phyloP scores from a whole-genome alignment of 2,888 invertebrate genomes.

The Epistrophella euchroma region DNA sequence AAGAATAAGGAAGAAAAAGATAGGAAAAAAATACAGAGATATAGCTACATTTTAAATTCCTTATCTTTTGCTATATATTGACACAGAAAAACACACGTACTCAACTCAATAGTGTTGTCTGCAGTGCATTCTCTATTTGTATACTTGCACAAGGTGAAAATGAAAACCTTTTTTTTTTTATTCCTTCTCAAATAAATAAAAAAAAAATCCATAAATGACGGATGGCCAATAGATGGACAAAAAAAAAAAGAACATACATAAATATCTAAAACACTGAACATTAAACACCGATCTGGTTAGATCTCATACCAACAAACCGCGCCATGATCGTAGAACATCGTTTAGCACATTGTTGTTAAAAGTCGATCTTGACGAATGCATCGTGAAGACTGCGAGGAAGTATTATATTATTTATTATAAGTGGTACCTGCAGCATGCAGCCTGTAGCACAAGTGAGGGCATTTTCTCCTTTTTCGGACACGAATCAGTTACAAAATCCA shows the following conservation, averaged over 20 bases:
- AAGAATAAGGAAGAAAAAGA: constrained; percentile 42
- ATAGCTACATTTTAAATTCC: constrained; percentile 12
- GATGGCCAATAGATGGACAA: constrained; percentile 28
- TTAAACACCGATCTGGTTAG: constrained; percentile 43
- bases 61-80: constrained; percentile 47
- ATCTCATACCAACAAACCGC: constrained; percentile 26
- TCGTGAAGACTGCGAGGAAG: constrained; percentile 47
- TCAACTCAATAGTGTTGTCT: constrained; percentile 24
- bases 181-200: constrained; percentile 43
- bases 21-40: not conserved
- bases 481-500: constrained; percentile 55
- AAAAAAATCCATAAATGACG: constrained; percentile 31
- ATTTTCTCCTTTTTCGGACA: constrained; percentile 40
- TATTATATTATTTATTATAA: no score
- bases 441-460: constrained; percentile 13
- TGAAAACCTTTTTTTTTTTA: constrained; percentile 71
- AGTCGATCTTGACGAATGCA: constrained; percentile 56
- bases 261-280: constrained; percentile 32
- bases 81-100: constrained; percentile 63
- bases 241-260: not conserved
- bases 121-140: constrained; percentile 64
- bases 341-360: constrained; percentile 75
- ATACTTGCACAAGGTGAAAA: constrained; percentile 73
- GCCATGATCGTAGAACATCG: constrained; percentile 59
- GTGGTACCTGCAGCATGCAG: constrained; percentile 30